Evolutionary conservation across 2,113 vertebrate genomes (phyloP).

Genomic region (Halichoeres trimaculatus): DNA sequence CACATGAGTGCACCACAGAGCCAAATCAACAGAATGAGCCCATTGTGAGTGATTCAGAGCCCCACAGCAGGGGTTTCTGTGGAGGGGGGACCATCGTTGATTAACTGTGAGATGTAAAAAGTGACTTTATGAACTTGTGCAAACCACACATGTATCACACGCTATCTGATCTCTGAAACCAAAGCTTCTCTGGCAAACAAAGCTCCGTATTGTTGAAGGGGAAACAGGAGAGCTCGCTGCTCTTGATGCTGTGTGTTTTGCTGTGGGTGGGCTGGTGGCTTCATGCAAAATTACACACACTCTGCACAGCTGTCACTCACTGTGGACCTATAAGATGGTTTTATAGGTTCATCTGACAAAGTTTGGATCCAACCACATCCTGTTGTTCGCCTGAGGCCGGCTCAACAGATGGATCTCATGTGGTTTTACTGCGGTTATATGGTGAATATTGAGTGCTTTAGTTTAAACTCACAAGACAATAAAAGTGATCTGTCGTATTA

Average conservation of each 20-base stretch:
- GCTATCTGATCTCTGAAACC: slow-evolving; percentile 32
- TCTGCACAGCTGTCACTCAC: slow-evolving; percentile 58
- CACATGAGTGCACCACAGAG: slow-evolving; percentile 8
- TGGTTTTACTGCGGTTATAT: slow-evolving; percentile 30
- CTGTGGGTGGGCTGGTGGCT: slow-evolving; percentile 67
- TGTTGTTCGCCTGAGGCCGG: slow-evolving; percentile 55
- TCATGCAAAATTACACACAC: slow-evolving; percentile 52
- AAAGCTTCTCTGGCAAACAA: slow-evolving; percentile 30
- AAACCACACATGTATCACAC: slow-evolving; percentile 37
- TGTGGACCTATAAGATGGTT: slow-evolving; percentile 30
- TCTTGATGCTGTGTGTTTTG: slow-evolving; percentile 48
- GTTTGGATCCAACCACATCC: slow-evolving; percentile 61
- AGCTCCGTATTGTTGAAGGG: slow-evolving; percentile 26
- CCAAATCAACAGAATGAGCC: background rate
- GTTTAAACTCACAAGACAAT: slow-evolving; percentile 15
- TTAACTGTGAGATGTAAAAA: slow-evolving; percentile 30
- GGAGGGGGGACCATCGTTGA: slow-evolving; percentile 9
- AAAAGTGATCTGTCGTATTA: slow-evolving; percentile 14
- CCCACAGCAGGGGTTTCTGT: background rate
- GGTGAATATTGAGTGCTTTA: slow-evolving; percentile 38
- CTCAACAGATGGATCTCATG: slow-evolving; percentile 19
- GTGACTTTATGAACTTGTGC: slow-evolving; percentile 37
- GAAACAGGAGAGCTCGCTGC: slow-evolving; percentile 24
- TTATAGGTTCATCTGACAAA: slow-evolving; percentile 52
- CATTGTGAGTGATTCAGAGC: slow-evolving; percentile 20